These are phyloP conservation scores for Mesoclemmys tuberculata DNA, from an alignment of 2,113 vertebrate genomes.

Conservation along the genomic window DNA sequence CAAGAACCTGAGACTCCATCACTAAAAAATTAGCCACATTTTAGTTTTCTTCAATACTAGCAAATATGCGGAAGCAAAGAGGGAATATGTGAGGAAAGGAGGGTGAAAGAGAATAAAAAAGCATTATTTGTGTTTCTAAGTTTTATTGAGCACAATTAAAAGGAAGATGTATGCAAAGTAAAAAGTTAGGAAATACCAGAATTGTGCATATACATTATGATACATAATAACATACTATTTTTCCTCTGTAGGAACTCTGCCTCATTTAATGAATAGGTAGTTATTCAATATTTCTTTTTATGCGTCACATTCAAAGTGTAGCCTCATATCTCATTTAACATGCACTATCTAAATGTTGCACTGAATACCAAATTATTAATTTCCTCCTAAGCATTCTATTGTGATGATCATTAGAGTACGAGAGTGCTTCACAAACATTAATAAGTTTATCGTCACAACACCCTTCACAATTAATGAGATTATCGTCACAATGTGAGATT, in stretches of 20 bases:
- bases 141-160: background rate
- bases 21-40: background rate
- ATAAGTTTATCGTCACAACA: background rate
- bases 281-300: background rate
- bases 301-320: background rate
- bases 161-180: background rate
- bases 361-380: background rate
- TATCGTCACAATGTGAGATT: background rate
- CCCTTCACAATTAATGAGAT: background rate
- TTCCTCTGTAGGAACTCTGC: too few species aligned
- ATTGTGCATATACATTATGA: background rate
- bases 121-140: background rate
- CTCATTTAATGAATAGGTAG: too few species aligned
- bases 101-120: background rate
- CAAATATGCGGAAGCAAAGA: background rate
- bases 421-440: background rate
- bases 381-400: background rate
- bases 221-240: background rate
- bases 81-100: background rate
- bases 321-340: background rate
- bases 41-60: background rate
- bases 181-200: background rate
- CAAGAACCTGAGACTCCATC: background rate
- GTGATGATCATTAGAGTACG: background rate
- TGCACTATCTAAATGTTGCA: background rate